A percentile compares a stretch with the other conserved stretches of the same genome.
These are phyloP conservation scores for Aegotheles bennettii DNA, from an alignment of 2,113 vertebrate species.

Conservation along the genomic window DNA sequence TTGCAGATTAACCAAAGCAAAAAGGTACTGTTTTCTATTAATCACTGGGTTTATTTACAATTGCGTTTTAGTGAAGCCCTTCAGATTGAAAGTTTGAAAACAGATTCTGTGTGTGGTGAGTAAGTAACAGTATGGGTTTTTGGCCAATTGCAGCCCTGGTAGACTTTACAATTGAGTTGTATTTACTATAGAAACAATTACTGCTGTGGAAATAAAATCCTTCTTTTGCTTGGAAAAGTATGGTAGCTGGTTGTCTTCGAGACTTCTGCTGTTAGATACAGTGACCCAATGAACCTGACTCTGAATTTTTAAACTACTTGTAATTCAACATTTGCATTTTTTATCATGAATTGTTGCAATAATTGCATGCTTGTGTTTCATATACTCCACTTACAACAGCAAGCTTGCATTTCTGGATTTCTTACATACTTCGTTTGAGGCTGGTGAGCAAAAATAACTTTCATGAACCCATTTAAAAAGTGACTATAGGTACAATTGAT, in stretches of 20 bases:
- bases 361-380: background rate
- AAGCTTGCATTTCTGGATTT: background rate
- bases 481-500: background rate
- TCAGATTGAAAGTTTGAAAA: background rate
- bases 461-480: background rate
- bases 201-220: background rate
- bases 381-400: background rate
- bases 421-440: background rate
- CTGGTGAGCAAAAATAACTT: background rate
- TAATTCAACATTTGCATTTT: background rate
- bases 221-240: background rate
- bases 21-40: background rate
- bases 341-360: background rate
- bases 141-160: background rate
- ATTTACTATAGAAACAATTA: background rate
- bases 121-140: background rate
- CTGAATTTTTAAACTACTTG: background rate
- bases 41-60: background rate
- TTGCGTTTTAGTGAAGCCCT: background rate
- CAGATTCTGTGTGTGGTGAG: background rate
- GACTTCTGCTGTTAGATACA: background rate
- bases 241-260: background rate
- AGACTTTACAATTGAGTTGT: background rate
- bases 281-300: background rate
- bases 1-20: background rate